Base-by-base conservation (phyloP, 2,888 invertebrate genomes). In the Hololepta plana region DNA sequence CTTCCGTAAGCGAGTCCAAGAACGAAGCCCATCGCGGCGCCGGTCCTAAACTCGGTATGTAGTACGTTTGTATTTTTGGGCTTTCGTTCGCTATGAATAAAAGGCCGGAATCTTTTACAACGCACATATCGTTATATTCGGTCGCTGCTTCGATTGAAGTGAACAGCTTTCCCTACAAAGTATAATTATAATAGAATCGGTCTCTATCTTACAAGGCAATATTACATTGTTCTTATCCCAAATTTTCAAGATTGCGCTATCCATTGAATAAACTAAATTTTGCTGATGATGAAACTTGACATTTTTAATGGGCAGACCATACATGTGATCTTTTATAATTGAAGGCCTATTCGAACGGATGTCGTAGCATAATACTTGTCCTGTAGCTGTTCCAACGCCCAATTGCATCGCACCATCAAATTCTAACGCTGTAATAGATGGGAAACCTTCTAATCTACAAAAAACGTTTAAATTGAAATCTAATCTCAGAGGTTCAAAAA, bases 11-110 rank as follows among this genome's bases (percentile, higher is more conserved):
- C 46, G 81, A 87, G 49, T 98, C 96, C 30, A 99, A 64, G 59
- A 93, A 95, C 25, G 85, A 76, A 49, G 95, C 96, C 98, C 98
- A 98, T 42, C 69, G 73, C 1, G 98, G 98, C 2, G 98, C 98
- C 11, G 95, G 87, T 7, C 87, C 88, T 51, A 77, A 59, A 40
- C 73, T 72, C 25, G 95, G 95, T 35, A 95, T 74, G 46, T 91
- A 98, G 55, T 88, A 95, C 1, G 90, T 77, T 44, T 84, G 72
- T 62, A 98, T 85, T 62, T 95, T 93, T 15, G 77, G 72, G 40
- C 77, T 76, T 60, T 98, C 96, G 48, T 88, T 91, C 1, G 96
- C 93, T 50, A 96, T 69, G 55, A 98, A 87, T 39, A 93, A 60
- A 52, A 98, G 66, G 26, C 90, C 95, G 12, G 85, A 77, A 30